Evolutionary conservation across 2,113 vertebrate species (phyloP), one percentile per base, ranked within the genome.

Genomic region (Apeltes quadracus): DNA sequence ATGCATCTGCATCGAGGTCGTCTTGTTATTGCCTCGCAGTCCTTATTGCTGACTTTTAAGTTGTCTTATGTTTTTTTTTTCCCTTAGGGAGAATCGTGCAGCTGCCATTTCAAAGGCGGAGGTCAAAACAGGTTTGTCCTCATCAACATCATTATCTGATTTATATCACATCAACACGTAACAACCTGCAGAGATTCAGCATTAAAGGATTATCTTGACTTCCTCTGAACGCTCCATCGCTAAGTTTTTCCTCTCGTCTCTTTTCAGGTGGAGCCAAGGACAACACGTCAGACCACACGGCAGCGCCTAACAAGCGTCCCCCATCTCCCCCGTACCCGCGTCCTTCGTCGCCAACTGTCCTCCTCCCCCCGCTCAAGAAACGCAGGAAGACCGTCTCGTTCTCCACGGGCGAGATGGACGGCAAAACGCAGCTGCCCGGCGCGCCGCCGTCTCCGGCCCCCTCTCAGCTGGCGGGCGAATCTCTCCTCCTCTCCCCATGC

Each of bases 331-430:
- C 76, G 0, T 88, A 83, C 66, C 92, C 86, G 0, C 90, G 91
- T 0, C 78, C 91, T 25, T 91, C 94, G 2, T 95, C 96, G n/a
- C 90, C 94, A 10, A 84, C 95, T 13, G 91, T 94, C 4, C 92
- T 95, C 1, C 88, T 97, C 3, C 95, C 95, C 0, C 95, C 96
- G 16, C 95, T 96, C 71, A 97, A 97, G 87, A 97, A 97, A 77
- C 95, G 95, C 55, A 92, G 95, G 80, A 96, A 96, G 92, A 97
- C 95, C 0, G 95, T 97, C 66, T 96, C 96, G 0, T 97, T 96
- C 85, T 95, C 94, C 57, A 91, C 93, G 0, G 72, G 88, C 11
- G 93, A 94, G 14, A 92, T 89, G 55, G 94, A 96, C 59, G 38
- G 76, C 82, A 92, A 89, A 84, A n/a, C 59, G 0, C 71, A 63